Percentiles rank a stretch among this genome's conserved stretches.
These are phyloP conservation scores for Sander vitreus DNA, from an alignment of 2,113 vertebrate genomes.

Conservation along the genomic window DNA sequence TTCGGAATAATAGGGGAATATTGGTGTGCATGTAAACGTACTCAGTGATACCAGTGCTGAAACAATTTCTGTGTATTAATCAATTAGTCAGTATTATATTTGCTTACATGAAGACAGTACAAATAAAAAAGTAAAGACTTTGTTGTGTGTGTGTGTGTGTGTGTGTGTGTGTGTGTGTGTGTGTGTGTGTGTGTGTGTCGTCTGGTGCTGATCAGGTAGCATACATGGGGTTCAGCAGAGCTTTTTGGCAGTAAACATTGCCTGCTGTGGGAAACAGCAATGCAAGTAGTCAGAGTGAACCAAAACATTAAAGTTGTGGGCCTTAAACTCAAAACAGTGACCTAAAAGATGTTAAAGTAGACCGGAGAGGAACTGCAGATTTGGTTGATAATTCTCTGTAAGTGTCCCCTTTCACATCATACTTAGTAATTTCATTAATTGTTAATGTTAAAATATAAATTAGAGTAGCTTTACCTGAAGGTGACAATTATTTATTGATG, in stretches of 20 bases:
- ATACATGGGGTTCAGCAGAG: too few relatives aligned
- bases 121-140: background rate
- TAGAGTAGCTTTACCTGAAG: background rate
- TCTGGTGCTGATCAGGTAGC: background rate
- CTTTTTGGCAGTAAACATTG: background rate
- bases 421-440: background rate
- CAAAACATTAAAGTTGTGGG: background rate
- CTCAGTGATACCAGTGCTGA: background rate
- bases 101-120: background rate
- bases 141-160: background rate
- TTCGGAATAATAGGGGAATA: too few relatives aligned
- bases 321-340: background rate
- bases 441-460: background rate
- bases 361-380: background rate
- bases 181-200: accelerated
- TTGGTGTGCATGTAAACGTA: too few relatives aligned
- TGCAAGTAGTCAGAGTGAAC: background rate
- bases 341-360: background rate
- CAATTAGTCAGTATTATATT: background rate
- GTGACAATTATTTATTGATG: background rate
- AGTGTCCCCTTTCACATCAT: background rate
- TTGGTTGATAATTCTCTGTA: background rate
- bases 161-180: accelerated
- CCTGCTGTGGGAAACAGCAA: background rate
- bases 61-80: background rate